phyloP scores from a whole-genome alignment of 1,140 invertebrate species.

The Drosophila subpulchrella region DNA sequence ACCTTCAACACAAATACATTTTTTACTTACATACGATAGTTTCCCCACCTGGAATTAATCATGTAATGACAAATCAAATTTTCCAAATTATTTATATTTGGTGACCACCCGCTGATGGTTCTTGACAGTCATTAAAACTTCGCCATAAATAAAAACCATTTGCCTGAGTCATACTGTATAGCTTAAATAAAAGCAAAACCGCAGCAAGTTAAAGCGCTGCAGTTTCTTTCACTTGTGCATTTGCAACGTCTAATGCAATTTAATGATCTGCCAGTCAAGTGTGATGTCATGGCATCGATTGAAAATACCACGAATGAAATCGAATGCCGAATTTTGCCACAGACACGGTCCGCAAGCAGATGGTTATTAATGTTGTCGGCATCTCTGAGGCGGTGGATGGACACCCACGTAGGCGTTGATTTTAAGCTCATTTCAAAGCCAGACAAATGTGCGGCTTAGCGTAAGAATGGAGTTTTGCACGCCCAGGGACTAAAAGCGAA shows the following conservation, averaged over 20 bases:
- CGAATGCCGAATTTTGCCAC: conserved; percentile 64
- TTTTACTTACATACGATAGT: not conserved
- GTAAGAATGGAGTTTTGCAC: conserved; percentile 69
- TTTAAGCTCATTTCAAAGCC: conserved; percentile 83
- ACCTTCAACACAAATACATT: conserved; percentile 1
- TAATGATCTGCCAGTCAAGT: conserved; percentile 20
- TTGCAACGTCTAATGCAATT: conserved; percentile 45
- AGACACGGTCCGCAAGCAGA: conserved; percentile 61
- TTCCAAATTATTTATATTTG: conserved; percentile 36
- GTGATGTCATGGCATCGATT: conserved; percentile 57
- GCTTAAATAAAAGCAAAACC: conserved; percentile 22
- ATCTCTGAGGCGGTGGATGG: conserved; percentile 32
- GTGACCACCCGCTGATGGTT: conserved; percentile 21
- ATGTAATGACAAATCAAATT: conserved; percentile 42
- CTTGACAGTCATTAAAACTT: conserved; percentile 30
- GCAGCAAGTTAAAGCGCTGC: conserved; percentile 8
- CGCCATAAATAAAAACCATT: conserved; percentile 7
- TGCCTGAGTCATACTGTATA: conserved; percentile 18
- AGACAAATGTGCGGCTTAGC: conserved; percentile 78
- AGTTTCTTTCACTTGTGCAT: conserved; percentile 17
- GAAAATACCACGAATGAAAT: conserved; percentile 51
- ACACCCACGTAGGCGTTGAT: conserved; percentile 81
- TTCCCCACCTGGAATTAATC: conserved; percentile 30
- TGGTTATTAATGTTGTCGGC: conserved; percentile 58
- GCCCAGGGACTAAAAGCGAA: conserved; percentile 54